Conservation (phyloP, 2,113 vertebrate genomes). For the Tupaia tana region DNA sequence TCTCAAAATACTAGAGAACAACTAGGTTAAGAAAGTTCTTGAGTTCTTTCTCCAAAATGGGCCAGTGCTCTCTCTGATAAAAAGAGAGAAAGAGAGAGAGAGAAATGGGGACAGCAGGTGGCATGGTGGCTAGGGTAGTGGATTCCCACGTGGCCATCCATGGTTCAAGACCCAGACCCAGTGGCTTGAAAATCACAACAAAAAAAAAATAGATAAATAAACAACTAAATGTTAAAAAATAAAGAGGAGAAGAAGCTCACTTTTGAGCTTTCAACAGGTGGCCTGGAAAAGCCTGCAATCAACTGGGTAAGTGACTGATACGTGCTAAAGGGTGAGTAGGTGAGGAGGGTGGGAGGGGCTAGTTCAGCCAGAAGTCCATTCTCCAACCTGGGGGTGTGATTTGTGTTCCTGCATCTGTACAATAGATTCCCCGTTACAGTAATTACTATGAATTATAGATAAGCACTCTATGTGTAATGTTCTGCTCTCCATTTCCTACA, state of each 20-base stretch:
- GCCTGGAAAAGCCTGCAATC: not conserved
- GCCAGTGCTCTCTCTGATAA: not conserved
- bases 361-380: slow-evolving; percentile 43
- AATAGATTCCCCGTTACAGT: slow-evolving; percentile 77
- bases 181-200: too few relatives aligned
- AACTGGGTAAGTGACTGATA: not conserved
- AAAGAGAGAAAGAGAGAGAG: not conserved
- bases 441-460: slow-evolving; percentile 85
- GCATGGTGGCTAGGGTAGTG: too few relatives aligned
- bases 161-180: too few relatives aligned
- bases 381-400: slow-evolving; percentile 61
- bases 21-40: not conserved
- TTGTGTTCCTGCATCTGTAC: slow-evolving; percentile 70
- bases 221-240: too few relatives aligned
- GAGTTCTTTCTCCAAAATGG: not conserved
- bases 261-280: slow-evolving; percentile 17
- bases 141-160: too few relatives aligned
- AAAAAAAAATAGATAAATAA: too few relatives aligned
- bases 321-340: not conserved
- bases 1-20: not conserved
- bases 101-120: too few relatives aligned
- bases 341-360: not conserved
- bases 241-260: not conserved
- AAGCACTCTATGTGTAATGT: slow-evolving; percentile 79
- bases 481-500: slow-evolving; percentile 81